phyloP scores from a whole-genome alignment of 2,797 vertebrate genomes.

The Lepidocolaptes lacrymiger region DNA sequence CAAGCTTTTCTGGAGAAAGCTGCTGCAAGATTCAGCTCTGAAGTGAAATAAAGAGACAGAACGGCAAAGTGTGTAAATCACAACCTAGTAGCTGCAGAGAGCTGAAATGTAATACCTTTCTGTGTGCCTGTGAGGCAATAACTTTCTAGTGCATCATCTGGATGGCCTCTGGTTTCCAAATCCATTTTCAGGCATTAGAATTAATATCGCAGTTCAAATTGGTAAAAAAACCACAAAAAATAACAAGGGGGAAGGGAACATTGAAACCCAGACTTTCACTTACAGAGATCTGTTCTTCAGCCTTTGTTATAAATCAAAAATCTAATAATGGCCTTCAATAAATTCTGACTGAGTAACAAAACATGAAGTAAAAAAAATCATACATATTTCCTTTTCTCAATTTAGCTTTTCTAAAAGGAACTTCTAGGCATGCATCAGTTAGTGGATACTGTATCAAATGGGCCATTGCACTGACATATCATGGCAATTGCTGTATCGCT shows the following conservation, averaged over 20 bases:
- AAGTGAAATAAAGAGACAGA: not conserved
- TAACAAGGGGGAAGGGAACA: rapidly evolving
- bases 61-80: not conserved
- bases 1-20: not conserved
- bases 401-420: not conserved
- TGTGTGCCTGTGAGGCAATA: not conserved
- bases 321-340: not conserved
- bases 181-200: not conserved
- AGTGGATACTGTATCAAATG: not conserved
- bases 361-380: not conserved
- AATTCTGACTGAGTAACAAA: not conserved
- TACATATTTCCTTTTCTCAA: not conserved
- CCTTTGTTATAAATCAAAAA: not conserved
- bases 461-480: too few relatives aligned
- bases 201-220: not conserved
- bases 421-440: rapidly evolving
- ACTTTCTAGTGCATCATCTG: not conserved
- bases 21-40: not conserved
- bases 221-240: not conserved
- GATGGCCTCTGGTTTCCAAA: not conserved
- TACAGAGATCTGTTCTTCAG: not conserved
- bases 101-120: not conserved
- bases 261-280: not conserved
- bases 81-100: not conserved
- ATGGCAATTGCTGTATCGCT: not conserved